phyloP scores from a whole-genome alignment of 2,888 invertebrate species.

The Drosophila affinis region DNA sequence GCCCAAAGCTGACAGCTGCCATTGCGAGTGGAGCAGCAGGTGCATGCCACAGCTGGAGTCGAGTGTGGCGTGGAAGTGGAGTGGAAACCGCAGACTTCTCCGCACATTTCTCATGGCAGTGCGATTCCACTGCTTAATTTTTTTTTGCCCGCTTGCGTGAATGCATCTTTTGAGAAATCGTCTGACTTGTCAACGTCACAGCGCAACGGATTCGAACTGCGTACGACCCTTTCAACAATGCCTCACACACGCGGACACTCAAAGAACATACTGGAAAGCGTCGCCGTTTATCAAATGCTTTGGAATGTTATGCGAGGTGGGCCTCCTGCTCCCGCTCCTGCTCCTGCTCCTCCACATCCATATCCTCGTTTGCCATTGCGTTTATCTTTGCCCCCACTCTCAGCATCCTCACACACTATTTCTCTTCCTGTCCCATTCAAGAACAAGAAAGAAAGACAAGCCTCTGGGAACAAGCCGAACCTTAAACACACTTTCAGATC shows the following conservation, averaged over 20 bases:
- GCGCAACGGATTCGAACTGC: constrained; percentile 13
- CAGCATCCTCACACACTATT: neutral
- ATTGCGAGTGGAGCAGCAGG: constrained; percentile 8
- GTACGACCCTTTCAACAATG: constrained; percentile 39
- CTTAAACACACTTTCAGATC: neutral
- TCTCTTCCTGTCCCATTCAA: constrained; percentile 8
- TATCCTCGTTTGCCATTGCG: constrained; percentile 16
- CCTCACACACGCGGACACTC: constrained; percentile 5
- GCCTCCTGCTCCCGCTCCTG: constrained; percentile 19
- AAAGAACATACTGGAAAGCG: constrained; percentile 9
- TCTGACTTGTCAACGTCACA: constrained; percentile 68
- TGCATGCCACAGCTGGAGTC: constrained; percentile 4
- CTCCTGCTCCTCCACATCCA: too few relatives aligned
- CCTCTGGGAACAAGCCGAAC: neutral
- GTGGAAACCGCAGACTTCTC: neutral
- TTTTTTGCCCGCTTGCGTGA: neutral
- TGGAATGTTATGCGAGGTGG: constrained; percentile 54
- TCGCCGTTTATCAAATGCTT: constrained; percentile 71
- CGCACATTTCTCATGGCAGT: neutral
- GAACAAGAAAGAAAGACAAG: neutral
- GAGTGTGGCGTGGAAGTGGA: neutral
- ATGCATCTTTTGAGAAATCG: constrained; percentile 54
- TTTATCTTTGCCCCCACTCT: constrained; percentile 37
- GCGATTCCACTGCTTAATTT: constrained; percentile 15
- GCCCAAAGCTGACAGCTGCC: constrained; percentile 7